Evolutionary conservation across 2,113 vertebrate species (phyloP).

Genomic region (Lycocorax pyrrhopterus): DNA sequence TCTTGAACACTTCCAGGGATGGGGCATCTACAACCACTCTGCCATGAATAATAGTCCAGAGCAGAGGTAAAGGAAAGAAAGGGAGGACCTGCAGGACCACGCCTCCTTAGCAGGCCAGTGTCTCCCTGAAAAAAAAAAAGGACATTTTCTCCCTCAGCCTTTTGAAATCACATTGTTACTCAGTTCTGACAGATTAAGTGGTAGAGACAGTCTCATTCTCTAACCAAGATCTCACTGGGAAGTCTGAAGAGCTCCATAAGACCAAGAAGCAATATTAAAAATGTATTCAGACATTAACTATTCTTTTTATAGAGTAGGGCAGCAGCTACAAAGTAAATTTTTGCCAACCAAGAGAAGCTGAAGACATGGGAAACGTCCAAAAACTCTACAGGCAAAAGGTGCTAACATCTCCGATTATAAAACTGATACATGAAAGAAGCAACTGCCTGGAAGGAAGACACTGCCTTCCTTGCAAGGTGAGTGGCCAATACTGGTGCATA

Average conservation of each 20-base stretch:
- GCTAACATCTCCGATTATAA: background rate
- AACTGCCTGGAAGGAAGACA: background rate
- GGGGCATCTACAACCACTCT: background rate
- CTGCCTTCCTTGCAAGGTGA: background rate
- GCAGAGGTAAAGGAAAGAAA: background rate
- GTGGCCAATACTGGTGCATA: background rate
- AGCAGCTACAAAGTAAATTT: background rate
- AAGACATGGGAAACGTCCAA: background rate
- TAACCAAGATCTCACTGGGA: background rate
- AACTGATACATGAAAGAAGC: background rate
- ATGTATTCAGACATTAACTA: background rate
- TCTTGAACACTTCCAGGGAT: background rate
- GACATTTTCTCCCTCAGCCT: background rate
- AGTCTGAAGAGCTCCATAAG: background rate
- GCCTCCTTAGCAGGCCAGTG: background rate
- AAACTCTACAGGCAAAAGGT: background rate
- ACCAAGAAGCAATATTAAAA: background rate
- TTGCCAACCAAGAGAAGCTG: background rate
- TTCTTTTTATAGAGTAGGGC: background rate
- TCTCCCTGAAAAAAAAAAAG: background rate
- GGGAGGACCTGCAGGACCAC: background rate
- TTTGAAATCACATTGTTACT: background rate
- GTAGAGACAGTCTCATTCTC: background rate
- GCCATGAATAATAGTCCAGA: background rate
- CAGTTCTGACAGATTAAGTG: background rate